Evolutionary conservation across 1,140 invertebrate species (phyloP), one percentile per base, ranked within the genome.

Genomic region (Heterodera schachtii): DNA sequence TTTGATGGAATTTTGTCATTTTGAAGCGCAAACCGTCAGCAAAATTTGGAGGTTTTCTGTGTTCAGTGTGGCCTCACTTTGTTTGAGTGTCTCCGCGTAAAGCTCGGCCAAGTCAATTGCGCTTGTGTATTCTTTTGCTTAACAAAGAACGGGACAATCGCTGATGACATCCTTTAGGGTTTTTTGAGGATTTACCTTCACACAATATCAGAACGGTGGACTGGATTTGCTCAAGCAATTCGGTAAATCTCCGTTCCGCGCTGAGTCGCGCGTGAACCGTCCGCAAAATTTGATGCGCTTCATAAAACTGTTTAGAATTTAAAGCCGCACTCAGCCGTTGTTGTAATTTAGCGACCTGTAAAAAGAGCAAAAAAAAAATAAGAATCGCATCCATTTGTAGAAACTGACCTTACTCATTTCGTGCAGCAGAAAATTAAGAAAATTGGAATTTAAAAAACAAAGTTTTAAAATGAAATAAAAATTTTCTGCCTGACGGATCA

Each of bases 271-370:
- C 73, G 64, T 64, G 84, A 4, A 84, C n/a, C 19, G 84, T 84
- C 19, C 83, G 47, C n/a, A 76, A 47, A 43, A 86, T 81, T n/a
- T 84, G 83, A 86, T 84, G 83, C 9, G 84, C 84, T 31, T 86
- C 83, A 52, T 84, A 84, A 47, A 82, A 86, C 47, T 86, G 74
- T 52, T 77, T 31, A 16, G 70, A n/a, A 3, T 31, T 41, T 13
- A 85, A 74, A 6, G 84, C 80, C 9, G 19, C n/a, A 19, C 67
- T 46, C 43, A 84, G 57, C 69, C 83, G 77, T 1, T 21, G 19
- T 21, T 83, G 43, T 11, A 85, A 73, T 73, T 86, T 86, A 8
- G 83, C 71, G 1, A 86, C 69, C 82, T 85, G 57, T 19, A 49
- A 83, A 82, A 9, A 71, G 41, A 7, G 49, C 8, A 73, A 19